Base-by-base conservation (phyloP, 1,140 invertebrate genomes). In the Bombus confusus region DNA sequence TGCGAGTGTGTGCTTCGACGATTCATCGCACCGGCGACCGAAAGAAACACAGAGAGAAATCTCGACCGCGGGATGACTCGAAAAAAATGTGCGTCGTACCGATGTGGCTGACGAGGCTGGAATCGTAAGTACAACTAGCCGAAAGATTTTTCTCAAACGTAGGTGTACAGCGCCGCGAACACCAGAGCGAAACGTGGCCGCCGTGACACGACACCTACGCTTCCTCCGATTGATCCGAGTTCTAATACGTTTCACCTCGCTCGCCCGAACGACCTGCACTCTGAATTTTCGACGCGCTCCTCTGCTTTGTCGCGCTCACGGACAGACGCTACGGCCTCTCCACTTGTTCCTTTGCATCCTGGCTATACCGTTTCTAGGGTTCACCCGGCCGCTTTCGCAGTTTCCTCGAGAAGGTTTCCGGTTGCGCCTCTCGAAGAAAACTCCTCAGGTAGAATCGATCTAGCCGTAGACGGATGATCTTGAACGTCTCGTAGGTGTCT, bases 21-120 rank as follows among this genome's bases (percentile, higher is more conserved):
- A 47, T 34, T 25, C 59, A 79, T 69, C 78, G 8, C 18, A 8
- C 28, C 39, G 37, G 41, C 73, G 47, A 75, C 9, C 31, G 18
- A 39, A 39, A 41, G 28, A 78, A 25, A 79, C 25, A 22, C 37
- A 31, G 71, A 37, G 28, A 34, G 62, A n/a, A 28, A 25, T 79
- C 47, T 78, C 68, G 81, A 47, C 43, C 41, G 77, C 88, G 92
- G 87, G 88, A 94, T 93, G 93, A 94, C 91, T 92, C 91, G 89
- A 88, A 93, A 91, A 91, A 88, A 95, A 93, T 92, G 93, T 92
- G 87, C 89, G 87, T 85, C 91, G 78, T 89, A 93, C 86, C 92
- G 90, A 94, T 91, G 93, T 93, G 92, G 93, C 94, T 94, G 92
- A 94, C 94, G 93, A 94, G 93, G 93, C 93, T 93, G 88, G 87